These are phyloP conservation scores for Paraescarpia echinospica DNA, from an alignment of 1,140 invertebrate species.

Conservation along the genomic window DNA sequence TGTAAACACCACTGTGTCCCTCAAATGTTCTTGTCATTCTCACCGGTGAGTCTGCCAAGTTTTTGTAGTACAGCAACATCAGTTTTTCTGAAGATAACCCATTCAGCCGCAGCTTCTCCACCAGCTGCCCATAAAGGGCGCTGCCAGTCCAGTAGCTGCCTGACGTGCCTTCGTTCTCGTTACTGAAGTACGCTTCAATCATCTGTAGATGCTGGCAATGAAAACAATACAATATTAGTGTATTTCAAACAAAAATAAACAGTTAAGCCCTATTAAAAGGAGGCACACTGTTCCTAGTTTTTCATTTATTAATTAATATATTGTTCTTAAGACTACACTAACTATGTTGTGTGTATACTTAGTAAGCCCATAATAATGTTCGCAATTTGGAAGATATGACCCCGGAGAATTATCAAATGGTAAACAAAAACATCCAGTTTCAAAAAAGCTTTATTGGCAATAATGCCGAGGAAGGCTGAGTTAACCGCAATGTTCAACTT, in stretches of 20 bases:
- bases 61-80: conserved; percentile 41
- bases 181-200: conserved; percentile 40
- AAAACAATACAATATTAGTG: conserved; percentile 2
- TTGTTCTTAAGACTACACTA: too few relatives aligned
- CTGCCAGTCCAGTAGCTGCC: conserved; percentile 32
- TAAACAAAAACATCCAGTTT: too few relatives aligned
- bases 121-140: conserved; percentile 32
- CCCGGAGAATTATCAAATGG: too few relatives aligned
- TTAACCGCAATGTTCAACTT: too few relatives aligned
- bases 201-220: conserved; percentile 38
- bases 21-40: conserved; percentile 12
- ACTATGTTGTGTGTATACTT: too few relatives aligned
- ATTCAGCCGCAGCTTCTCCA: conserved; percentile 37
- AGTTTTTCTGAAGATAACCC: conserved; percentile 40
- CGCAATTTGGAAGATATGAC: too few relatives aligned
- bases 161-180: conserved; percentile 34
- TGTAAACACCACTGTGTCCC: neutral
- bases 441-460: too few relatives aligned
- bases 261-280: neutral
- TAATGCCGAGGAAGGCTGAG: too few relatives aligned
- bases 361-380: too few relatives aligned
- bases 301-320: too few relatives aligned
- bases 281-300: too few relatives aligned
- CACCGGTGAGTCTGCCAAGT: conserved; percentile 38
- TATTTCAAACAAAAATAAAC: neutral